Evolutionary conservation across 2,888 invertebrate genomes (phyloP), one percentile per base, ranked within the genome.

Genomic region (Coremacera marginata): DNA sequence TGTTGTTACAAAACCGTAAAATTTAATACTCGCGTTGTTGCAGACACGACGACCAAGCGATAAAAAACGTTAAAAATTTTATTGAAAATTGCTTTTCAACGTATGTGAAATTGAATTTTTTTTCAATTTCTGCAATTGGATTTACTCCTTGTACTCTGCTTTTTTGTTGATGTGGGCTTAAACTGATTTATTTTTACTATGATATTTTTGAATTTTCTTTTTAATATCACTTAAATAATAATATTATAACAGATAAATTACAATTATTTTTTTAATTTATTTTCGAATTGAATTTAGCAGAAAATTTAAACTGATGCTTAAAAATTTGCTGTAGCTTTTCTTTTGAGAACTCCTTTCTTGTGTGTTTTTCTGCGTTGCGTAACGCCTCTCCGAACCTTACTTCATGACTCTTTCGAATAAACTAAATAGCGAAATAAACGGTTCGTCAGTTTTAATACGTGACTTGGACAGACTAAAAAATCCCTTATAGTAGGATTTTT

Each of bases 141-240:
- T 84, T 84, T 82, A 84, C 85, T 87, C 86, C 86, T 86, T 85
- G 85, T 86, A 86, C 84, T 86, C 81, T 80, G 82, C 80, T 82
- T 8, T 57, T 31, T 71, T 71, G 57, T 16, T 34, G 68, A 14
- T 68, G 75, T 75, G 37, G 60, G 72, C 73, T 80, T 75, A 68
- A 74, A 73, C 71, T 25, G 65, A 70, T 71, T 77, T 74, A 44
- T 68, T 71, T 63, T 57, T 49, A 73, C 73, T 73, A 22, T 84
- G 83, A 83, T 82, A 76, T 83, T 83, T 84, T 84, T 81, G 76
- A 82, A 81, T 85, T 82, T 83, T 84, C 5, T 31, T 31, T 85
- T 84, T 85, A 81, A 81, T 79, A 79, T 79, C 77, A 79, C 79
- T 80, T 78, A 80, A 80, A 80, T 77, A 78, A 80, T 79, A 79